Evolutionary conservation across 2,888 invertebrate species (phyloP), one percentile per base, ranked within the genome.

Genomic region (Ophion ellenae): DNA sequence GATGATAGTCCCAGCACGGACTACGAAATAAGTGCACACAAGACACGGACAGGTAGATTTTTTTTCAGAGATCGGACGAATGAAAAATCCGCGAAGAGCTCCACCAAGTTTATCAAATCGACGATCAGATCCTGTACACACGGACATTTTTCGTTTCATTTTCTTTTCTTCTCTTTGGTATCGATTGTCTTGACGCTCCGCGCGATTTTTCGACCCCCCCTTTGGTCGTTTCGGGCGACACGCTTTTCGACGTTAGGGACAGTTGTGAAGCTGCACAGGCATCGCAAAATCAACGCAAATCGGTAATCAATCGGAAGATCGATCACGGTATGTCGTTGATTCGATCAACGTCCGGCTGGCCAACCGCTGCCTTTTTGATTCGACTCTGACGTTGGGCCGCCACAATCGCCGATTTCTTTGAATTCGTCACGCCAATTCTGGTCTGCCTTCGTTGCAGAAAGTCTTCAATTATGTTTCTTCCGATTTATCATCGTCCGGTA

Each of bases 41-140:
- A 91, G 91, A 92, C 92, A 92, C 91, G 92, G 90, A 92, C 90
- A 92, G 91, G 92, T 91, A 88, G 89, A 88, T 84, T 88, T 80
- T 79, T 67, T 78, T 81, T 82, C 75, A 63, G 83, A 86, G 86
- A 74, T 85, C 67, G 83, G 73, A 84, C 84, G 85, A 85, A 75
- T 76, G 74, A 86, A 87, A 83, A 84, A 86, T 86, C 82, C 84
- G 87, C 84, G 84, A 81, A 87, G 83, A 80, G 86, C 81, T 76
- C 67, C 82, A 81, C 75, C 53, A 71, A 74, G 53, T 79, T 81
- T 75, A 70, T 53, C 57, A 79, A 83, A 74, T 83, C 83, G 80
- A 64, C 53, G 59, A 70, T 83, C 63, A 77, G 73, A 78, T 63
- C 61, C 73, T 47, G 73, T 53, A 70, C 63, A 81, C 28, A n/a